Evolutionary conservation across 2,797 vertebrate genomes (phyloP), one percentile per base, ranked within the genome.

Genomic region (Lagocephalus sceleratus): DNA sequence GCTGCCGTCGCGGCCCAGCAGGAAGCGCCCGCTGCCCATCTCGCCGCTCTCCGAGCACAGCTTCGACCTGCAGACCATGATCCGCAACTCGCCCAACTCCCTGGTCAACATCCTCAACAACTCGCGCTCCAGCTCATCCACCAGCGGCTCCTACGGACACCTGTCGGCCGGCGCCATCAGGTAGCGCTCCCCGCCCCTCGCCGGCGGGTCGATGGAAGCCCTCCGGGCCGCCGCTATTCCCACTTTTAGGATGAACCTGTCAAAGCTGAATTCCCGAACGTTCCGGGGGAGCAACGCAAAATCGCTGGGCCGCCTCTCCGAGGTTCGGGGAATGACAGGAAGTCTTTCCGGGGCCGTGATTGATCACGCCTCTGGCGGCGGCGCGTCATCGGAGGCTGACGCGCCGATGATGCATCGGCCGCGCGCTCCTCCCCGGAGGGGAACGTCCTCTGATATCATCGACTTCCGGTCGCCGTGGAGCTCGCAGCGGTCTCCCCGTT

Each of bases 21-120:
- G 97, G 78, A 99, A 99, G 83, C 92, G 97, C 0, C 94, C 96
- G 0, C 84, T 97, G 81, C 94, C 97, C 80, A 94, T 94, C 79
- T 98, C 97, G 1, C 96, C 96, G 1, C 90, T 96, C 32, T 98
- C 95, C 0, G 96, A 99, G 75, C 94, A 95, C 86, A 96, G 94
- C 88, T 98, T 99, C 60, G 97, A 99, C 92, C 92, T 99, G 79
- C 96, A 98, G 91, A 94, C 94, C 76, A 95, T 98, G 94, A 98
- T 98, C 78, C 91, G 95, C 69, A 97, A 93, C 43, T 99, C 97
- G 19, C 96, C 96, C 75, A 99, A 96, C 85, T 98, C 97, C 41
- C 89, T 99, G 73, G 94, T 97, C 83, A 97, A 94, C 42, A 96
- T 98, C 85, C 94, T 99, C 75, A 99, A 98, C 88, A 98, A 96